Conservation (phyloP, 2,888 invertebrate genomes). For the Tridacna crocea region DNA sequence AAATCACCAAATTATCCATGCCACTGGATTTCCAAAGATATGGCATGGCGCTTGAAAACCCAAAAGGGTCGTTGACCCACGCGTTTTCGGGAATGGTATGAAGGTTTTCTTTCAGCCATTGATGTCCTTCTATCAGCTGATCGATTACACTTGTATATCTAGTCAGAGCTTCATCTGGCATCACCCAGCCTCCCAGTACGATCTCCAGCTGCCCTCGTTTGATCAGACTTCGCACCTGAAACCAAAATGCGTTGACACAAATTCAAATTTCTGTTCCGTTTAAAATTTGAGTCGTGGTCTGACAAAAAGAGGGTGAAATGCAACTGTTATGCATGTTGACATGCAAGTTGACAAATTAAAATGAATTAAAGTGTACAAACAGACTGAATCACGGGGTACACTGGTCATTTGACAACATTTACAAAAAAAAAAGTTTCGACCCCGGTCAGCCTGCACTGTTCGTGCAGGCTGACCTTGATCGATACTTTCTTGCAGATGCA, state of each 20-base stretch:
- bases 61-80: conserved; percentile 84
- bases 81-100: conserved; percentile 85
- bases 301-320: too few relatives aligned
- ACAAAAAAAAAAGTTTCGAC: too few relatives aligned
- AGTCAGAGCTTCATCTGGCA: conserved; percentile 83
- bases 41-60: conserved; percentile 82
- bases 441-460: too few relatives aligned
- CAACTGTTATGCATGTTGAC: too few relatives aligned
- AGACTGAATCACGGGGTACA: too few relatives aligned
- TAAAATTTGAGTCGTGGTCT: too few relatives aligned
- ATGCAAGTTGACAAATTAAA: too few relatives aligned
- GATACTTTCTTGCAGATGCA: too few relatives aligned
- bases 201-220: conserved; percentile 81
- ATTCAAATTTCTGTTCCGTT: too few relatives aligned
- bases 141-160: conserved; percentile 81
- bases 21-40: conserved; percentile 82
- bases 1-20: conserved; percentile 81
- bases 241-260: not conserved
- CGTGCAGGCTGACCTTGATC: too few relatives aligned
- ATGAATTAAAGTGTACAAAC: too few relatives aligned
- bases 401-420: too few relatives aligned
- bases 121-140: conserved; percentile 83
- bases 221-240: conserved; percentile 73
- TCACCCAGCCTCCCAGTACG: conserved; percentile 83
- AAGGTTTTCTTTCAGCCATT: conserved; percentile 81